Base-by-base conservation (phyloP, 2,797 vertebrate species). In the Epinephelus awoara region DNA sequence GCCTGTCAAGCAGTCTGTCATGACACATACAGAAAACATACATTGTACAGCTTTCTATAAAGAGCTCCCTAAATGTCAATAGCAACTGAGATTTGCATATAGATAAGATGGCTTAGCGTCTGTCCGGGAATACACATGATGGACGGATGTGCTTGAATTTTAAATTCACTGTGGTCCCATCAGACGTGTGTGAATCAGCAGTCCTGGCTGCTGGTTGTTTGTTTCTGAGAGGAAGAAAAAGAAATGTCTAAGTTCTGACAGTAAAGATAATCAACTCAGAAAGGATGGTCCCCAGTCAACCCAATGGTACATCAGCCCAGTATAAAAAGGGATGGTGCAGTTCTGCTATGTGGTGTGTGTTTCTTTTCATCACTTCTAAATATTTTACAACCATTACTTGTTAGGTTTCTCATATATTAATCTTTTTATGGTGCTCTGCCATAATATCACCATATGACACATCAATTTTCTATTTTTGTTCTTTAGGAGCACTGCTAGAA, bases 81-180 rank as follows among this genome's bases (percentile, higher is more conserved):
- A 64, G 23, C 19, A 57, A 55, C 25, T 34, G 49, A 54, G 61
- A 78, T 75, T 87, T 85, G 79, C 87, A 87, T 80, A 76, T 75
- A 79, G 64, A 85, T 82, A 73, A 59, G 56, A 72, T 49, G 59
- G 52, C 46, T 79, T 63, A 67, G 52, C 64, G 56, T 74, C 4
- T 10, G 42, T 27, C 25, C 40, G 29, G 10, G 68, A 2, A 17
- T 66, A 69, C 27, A n/a, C 58, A 75, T 70, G 72, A 70, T 51
- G 71, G 47, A 73, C 63, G 57, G 47, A 77, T 74, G 72, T 62
- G 72, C 63, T 83, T 73, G 17, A 56, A 38, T 21, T 84, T 87
- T 46, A 76, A 34, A 81, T 77, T 72, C 75, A 68, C 44, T 42
- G 23, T 1, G 47, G 29, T 76, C 47, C 46, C 68, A 49, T 74